Percentiles rank a stretch among this genome's conserved stretches.
Evolutionary conservation across 92 coral and sea anemone genomes (phyloP).

Genomic region (Zoanthus gigantus): DNA sequence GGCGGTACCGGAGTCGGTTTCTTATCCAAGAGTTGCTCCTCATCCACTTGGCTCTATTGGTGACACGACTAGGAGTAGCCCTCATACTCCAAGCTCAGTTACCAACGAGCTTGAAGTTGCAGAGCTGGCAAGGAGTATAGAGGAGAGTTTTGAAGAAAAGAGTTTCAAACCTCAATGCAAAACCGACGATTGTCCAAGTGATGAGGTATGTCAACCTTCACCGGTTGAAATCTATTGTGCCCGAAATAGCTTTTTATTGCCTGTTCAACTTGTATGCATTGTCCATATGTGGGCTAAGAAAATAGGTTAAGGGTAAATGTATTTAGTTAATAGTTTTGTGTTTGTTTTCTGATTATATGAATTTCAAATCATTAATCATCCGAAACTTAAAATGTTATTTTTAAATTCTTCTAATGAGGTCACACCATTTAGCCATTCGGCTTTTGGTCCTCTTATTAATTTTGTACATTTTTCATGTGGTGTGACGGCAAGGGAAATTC

Average conservation of each 20-base stretch:
- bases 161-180: background rate
- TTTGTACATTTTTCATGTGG: too few species aligned
- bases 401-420: too few species aligned
- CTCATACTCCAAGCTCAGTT: constrained; percentile 31
- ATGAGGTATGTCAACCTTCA: background rate
- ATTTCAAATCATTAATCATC: too few species aligned
- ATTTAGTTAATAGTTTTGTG: too few species aligned
- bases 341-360: too few species aligned
- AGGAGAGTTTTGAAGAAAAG: constrained; percentile 56
- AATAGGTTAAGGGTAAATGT: too few species aligned
- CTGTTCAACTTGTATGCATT: too few species aligned
- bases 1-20: constrained; percentile 47
- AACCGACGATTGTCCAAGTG: background rate
- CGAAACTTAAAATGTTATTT: too few species aligned
- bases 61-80: constrained; percentile 11
- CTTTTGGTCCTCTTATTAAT: too few species aligned
- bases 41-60: background rate
- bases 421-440: too few species aligned
- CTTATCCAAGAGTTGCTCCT: constrained; percentile 12
- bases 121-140: constrained; percentile 70
- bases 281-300: too few species aligned
- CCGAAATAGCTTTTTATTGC: background rate
- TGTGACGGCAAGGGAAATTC: too few species aligned
- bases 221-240: background rate
- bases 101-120: constrained; percentile 59